Evolutionary conservation across 2,113 vertebrate genomes (phyloP).

Genomic region (Dryoscopus gambensis): DNA sequence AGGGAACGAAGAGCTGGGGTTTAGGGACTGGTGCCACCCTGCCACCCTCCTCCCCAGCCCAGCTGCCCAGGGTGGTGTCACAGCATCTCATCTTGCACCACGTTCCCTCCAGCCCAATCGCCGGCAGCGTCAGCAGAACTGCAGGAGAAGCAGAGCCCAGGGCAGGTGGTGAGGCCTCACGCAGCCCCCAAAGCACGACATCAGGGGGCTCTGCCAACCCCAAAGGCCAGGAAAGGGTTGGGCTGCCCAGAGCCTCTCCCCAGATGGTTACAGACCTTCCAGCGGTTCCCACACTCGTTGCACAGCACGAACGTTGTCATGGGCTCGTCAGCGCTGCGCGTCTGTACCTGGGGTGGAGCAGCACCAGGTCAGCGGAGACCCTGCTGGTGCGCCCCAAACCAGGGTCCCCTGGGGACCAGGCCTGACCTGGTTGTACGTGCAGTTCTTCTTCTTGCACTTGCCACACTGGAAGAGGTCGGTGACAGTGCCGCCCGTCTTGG

Average conservation of each 20-base stretch:
- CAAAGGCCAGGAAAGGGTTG: accelerated
- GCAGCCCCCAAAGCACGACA: accelerated
- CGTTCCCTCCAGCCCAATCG: neutral
- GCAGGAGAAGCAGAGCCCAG: conserved; percentile 31
- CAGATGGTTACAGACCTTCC: conserved; percentile 83
- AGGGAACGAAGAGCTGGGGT: neutral
- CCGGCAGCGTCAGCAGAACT: conserved; percentile 73
- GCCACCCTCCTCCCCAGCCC: neutral
- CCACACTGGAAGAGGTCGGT: conserved; percentile 93
- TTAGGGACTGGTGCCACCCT: neutral
- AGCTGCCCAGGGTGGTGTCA: neutral
- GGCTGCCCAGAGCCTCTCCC: neutral
- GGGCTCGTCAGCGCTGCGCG: conserved; percentile 94
- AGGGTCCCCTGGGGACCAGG: neutral
- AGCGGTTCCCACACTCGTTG: conserved; percentile 97
- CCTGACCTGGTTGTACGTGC: conserved; percentile 88
- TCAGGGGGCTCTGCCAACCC: neutral
- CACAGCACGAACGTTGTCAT: conserved; percentile 98
- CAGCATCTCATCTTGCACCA: neutral
- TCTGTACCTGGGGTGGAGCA: conserved; percentile 82
- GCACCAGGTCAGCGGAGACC: accelerated
- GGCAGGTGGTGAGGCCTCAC: neutral
- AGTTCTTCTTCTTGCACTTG: conserved; percentile 97
- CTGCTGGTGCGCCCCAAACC: accelerated
- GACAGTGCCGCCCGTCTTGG: conserved; percentile 90